Evolutionary conservation across 2,113 vertebrate genomes (phyloP).

Genomic region (Centrocercus urophasianus): DNA sequence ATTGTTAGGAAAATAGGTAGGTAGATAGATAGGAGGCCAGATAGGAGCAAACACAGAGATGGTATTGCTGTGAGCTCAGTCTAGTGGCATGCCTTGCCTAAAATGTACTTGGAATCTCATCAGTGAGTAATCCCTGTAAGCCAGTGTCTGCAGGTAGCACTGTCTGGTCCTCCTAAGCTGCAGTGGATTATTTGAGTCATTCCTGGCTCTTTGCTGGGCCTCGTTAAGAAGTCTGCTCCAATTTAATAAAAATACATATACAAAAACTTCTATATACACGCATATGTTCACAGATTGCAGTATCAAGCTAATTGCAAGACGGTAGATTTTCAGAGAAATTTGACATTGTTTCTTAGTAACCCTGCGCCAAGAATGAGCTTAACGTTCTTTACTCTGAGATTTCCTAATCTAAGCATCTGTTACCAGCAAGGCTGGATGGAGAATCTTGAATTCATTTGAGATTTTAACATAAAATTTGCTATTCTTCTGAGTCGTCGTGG

Average conservation of each 20-base stretch:
- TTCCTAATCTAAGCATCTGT: not conserved
- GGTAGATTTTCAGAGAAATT: not conserved
- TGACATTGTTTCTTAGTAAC: not conserved
- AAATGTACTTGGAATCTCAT: not conserved
- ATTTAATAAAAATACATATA: not conserved
- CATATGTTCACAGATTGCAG: not conserved
- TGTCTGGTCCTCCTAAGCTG: not conserved
- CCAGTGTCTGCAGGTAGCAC: not conserved
- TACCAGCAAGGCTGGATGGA: not conserved
- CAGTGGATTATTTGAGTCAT: not conserved
- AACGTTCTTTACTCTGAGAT: not conserved
- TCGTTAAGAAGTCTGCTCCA: not conserved
- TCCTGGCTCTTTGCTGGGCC: not conserved
- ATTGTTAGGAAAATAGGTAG: too few relatives aligned
- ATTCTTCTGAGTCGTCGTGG: not conserved
- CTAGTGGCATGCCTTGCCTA: not conserved
- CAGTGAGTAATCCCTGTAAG: not conserved
- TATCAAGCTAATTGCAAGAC: not conserved
- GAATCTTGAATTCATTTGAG: not conserved
- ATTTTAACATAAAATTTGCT: not conserved
- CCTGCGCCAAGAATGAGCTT: not conserved
- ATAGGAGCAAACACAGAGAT: not conserved
- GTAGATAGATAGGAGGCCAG: constrained; percentile 2
- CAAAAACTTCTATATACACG: too few relatives aligned
- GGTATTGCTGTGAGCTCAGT: not conserved